Percentiles rank a stretch among this genome's conserved stretches.
Evolutionary conservation across 2,113 vertebrate species (phyloP).

Genomic region (Sinocyclocheilus maitianheensis): DNA sequence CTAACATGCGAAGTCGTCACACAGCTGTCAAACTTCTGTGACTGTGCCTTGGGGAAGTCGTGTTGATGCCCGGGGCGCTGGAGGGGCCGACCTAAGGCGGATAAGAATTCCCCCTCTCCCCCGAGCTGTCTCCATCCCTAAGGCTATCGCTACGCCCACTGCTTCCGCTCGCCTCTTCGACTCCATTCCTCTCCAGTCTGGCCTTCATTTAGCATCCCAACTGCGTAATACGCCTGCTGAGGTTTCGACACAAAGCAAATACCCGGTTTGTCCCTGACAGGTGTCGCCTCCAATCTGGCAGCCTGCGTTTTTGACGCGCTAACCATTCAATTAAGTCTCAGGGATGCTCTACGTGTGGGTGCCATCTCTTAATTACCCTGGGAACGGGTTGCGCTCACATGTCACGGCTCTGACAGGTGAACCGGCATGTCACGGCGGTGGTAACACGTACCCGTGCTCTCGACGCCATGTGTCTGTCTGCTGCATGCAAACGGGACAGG

Average conservation of each 20-base stretch:
- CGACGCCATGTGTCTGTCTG: background rate
- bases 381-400: slow-evolving; percentile 58
- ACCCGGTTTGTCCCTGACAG: slow-evolving; percentile 66
- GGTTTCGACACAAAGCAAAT: slow-evolving; percentile 41
- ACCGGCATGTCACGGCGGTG: slow-evolving; percentile 57
- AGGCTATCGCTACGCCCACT: slow-evolving; percentile 68
- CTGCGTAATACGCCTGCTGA: slow-evolving; percentile 56
- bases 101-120: slow-evolving; percentile 57
- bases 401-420: slow-evolving; percentile 63
- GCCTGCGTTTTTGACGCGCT: slow-evolving; percentile 68
- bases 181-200: slow-evolving; percentile 60
- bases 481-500: slow-evolving; percentile 19
- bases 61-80: slow-evolving; percentile 66
- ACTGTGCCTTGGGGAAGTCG: slow-evolving; percentile 64
- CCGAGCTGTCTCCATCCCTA: slow-evolving; percentile 57
- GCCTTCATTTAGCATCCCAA: slow-evolving; percentile 72
- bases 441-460: background rate
- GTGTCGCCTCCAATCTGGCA: slow-evolving; percentile 70
- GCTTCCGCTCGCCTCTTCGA: slow-evolving; percentile 33
- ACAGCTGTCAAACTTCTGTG: slow-evolving; percentile 69
- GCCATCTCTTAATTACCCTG: slow-evolving; percentile 71
- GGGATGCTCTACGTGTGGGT: slow-evolving; percentile 22
- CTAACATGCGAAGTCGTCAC: slow-evolving; percentile 60
- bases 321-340: slow-evolving; percentile 75
- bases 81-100: slow-evolving; percentile 69